phyloP scores from a whole-genome alignment of 2,113 vertebrate species.

The Phaethornis superciliosus region DNA sequence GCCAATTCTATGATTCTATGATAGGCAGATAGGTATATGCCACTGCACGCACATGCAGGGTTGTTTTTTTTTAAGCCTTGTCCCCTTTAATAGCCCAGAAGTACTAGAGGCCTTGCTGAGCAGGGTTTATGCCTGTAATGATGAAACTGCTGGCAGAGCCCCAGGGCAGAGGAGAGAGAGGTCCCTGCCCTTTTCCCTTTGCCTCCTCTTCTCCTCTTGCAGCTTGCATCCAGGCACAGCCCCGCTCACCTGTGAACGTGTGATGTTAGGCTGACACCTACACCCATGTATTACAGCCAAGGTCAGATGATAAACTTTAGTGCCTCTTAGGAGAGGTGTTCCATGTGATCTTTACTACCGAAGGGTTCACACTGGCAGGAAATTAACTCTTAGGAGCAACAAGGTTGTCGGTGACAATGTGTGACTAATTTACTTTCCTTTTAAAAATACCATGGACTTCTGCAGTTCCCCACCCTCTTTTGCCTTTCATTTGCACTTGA shows the following conservation, averaged over 20 bases:
- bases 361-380: neutral
- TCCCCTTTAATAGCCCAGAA: neutral
- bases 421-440: neutral
- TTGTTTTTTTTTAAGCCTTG: neutral
- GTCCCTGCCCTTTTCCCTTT: neutral
- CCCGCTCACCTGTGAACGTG: neutral
- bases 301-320: neutral
- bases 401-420: neutral
- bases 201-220: neutral
- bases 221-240: neutral
- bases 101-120: neutral
- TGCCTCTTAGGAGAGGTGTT: neutral
- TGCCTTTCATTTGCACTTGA: neutral
- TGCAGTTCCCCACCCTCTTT: neutral
- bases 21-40: neutral
- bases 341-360: neutral
- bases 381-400: neutral
- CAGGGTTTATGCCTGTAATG: neutral
- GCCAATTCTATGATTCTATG: too few species aligned
- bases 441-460: neutral
- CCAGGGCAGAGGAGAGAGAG: neutral
- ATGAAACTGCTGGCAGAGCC: neutral
- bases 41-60: neutral
- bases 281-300: neutral
- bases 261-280: neutral